A percentile compares a stretch with the other conserved stretches of the same genome.
Evolutionary conservation across 2,797 vertebrate species (phyloP).

Genomic region (Morus bassanus): DNA sequence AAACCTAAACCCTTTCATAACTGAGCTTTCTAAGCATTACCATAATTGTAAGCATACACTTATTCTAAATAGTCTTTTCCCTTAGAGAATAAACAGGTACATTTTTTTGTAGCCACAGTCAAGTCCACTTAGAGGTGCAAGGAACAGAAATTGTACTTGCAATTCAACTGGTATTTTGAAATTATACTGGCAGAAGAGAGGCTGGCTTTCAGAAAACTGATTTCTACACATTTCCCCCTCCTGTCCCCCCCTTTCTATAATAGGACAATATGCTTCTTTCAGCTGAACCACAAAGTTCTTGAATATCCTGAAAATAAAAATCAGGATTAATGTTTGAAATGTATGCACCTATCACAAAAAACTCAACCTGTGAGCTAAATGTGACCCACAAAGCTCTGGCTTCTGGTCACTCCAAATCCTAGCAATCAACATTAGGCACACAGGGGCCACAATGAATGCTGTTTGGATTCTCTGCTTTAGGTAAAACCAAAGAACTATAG

Average conservation of each 20-base stretch:
- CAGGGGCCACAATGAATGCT: background rate
- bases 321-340: constrained; percentile 9
- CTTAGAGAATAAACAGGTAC: constrained; percentile 48
- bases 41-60: constrained; percentile 38
- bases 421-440: background rate
- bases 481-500: background rate
- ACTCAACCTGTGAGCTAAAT: background rate
- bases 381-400: background rate
- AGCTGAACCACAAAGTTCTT: background rate
- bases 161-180: constrained; percentile 39
- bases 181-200: constrained; percentile 12
- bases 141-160: constrained; percentile 46
- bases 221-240: background rate
- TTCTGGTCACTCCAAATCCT: background rate
- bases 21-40: constrained; percentile 1
- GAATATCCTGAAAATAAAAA: constrained; percentile 29
- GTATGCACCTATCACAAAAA: background rate
- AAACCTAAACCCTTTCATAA: background rate
- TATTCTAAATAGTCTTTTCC: constrained; percentile 30
- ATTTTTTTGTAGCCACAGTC: background rate
- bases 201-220: constrained; percentile 30
- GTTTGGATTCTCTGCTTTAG: background rate
- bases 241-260: background rate
- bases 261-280: constrained; percentile 22
- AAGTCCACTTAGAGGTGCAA: constrained; percentile 53